A percentile compares a stretch with the other conserved stretches of the same genome.
Evolutionary conservation across 2,888 invertebrate genomes (phyloP).

Genomic region (Mythimna albipuncta): DNA sequence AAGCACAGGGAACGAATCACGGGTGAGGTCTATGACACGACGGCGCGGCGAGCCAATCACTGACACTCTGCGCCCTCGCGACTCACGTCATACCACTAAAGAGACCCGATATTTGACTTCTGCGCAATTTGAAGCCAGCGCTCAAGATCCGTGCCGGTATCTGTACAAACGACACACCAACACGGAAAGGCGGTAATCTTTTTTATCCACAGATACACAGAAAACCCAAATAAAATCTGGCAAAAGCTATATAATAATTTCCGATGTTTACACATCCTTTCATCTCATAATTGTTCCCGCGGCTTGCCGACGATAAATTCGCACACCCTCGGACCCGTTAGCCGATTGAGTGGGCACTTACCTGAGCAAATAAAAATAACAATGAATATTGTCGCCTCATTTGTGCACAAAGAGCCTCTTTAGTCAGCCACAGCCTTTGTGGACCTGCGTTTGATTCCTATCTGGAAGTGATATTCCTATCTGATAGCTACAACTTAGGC

Average conservation of each 20-base stretch:
- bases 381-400: constrained; percentile 59
- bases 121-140: no score
- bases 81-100: no score
- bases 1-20: no score
- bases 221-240: constrained; percentile 12
- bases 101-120: no score
- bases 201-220: not conserved
- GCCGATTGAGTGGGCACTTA: constrained; percentile 59
- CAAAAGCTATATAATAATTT: constrained; percentile 33
- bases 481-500: no score
- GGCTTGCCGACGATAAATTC: constrained; percentile 51
- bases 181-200: not conserved
- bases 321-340: constrained; percentile 40
- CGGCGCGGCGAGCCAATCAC: no score
- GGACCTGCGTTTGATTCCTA: not conserved
- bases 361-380: constrained; percentile 57
- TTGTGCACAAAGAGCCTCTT: constrained; percentile 32
- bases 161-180: not conserved
- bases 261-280: constrained; percentile 52
- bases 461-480: not conserved
- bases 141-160: no score
- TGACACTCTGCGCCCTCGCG: no score
- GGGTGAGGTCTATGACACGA: no score
- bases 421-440: constrained; percentile 4
- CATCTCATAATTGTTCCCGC: constrained; percentile 51